These are phyloP conservation scores for Heliconius congener DNA, from an alignment of 1,140 invertebrate genomes.

Conservation along the genomic window DNA sequence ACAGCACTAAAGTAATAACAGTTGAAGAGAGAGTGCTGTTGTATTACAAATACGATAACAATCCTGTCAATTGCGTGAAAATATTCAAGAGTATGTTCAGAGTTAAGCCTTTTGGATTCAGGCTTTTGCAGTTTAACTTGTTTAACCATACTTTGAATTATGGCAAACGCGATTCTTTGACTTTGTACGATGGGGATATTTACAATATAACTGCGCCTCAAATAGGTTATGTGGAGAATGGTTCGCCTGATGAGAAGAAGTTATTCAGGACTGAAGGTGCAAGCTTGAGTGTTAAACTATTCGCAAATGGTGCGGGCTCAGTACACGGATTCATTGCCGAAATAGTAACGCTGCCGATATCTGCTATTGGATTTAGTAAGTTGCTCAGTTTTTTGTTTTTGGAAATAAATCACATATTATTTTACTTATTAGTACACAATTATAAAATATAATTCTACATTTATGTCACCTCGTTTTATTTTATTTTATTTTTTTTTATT, in stretches of 20 bases:
- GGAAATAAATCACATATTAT: no score
- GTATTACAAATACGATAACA: constrained; percentile 99
- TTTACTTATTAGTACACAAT: no score
- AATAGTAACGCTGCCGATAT: constrained; percentile 96
- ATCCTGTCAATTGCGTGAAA: constrained; percentile 98
- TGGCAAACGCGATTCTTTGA: constrained; percentile 91
- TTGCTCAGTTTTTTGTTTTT: constrained; percentile 26
- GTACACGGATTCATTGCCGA: constrained; percentile 99
- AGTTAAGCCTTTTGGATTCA: constrained; percentile 93
- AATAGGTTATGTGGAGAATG: constrained; percentile 87
- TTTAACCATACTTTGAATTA: constrained; percentile 93
- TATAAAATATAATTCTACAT: no score
- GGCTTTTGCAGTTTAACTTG: constrained; percentile 95
- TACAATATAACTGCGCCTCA: constrained; percentile 91
- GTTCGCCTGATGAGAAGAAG: constrained; percentile 86
- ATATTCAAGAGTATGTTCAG: constrained; percentile 94
- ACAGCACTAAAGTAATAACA: constrained; percentile 94
- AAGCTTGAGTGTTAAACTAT: constrained; percentile 94
- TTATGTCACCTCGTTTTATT: no score
- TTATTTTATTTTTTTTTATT: no score
- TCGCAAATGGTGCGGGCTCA: constrained; percentile 95
- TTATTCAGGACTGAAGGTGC: constrained; percentile 89
- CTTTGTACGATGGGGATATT: constrained; percentile 95
- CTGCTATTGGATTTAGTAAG: constrained; percentile 93
- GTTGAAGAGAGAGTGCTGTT: constrained; percentile 95